Conservation (phyloP, 2,113 vertebrate genomes). For the Eurystomus gularis region DNA sequence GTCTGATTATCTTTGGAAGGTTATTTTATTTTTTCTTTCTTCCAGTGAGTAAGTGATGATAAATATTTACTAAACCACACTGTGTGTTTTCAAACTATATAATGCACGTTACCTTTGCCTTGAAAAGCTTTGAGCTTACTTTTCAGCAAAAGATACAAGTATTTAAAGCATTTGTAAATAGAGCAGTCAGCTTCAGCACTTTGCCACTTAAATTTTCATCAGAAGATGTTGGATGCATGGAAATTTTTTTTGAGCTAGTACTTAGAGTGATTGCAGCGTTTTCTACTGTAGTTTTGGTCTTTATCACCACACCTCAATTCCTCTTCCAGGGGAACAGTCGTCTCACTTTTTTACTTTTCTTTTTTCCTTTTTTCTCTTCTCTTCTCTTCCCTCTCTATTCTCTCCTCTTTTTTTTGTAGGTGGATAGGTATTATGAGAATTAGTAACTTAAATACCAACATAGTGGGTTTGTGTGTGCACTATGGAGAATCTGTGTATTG, state of each 20-base stretch:
- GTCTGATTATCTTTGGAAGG: neutral
- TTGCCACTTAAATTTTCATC: neutral
- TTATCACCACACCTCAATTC: neutral
- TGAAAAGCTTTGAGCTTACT: neutral
- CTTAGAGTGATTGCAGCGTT: neutral
- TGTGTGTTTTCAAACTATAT: neutral
- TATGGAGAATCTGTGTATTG: neutral
- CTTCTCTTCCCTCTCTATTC: too few species aligned
- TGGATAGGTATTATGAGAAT: neutral
- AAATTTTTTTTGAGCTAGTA: neutral
- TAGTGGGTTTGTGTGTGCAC: neutral
- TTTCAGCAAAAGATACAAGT: neutral
- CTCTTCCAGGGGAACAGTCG: neutral
- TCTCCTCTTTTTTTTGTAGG: neutral
- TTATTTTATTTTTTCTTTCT: neutral
- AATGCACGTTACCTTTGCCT: neutral
- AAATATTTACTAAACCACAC: neutral
- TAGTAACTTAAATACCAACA: neutral
- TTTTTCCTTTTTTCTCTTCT: too few species aligned
- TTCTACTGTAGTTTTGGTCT: neutral
- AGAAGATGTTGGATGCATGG: neutral
- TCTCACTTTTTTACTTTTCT: neutral
- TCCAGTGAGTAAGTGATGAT: neutral
- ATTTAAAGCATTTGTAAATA: neutral
- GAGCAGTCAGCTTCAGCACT: neutral